Evolutionary conservation across 2,797 vertebrate species (phyloP), one percentile per base, ranked within the genome.

Genomic region (Cyclura pinguis): DNA sequence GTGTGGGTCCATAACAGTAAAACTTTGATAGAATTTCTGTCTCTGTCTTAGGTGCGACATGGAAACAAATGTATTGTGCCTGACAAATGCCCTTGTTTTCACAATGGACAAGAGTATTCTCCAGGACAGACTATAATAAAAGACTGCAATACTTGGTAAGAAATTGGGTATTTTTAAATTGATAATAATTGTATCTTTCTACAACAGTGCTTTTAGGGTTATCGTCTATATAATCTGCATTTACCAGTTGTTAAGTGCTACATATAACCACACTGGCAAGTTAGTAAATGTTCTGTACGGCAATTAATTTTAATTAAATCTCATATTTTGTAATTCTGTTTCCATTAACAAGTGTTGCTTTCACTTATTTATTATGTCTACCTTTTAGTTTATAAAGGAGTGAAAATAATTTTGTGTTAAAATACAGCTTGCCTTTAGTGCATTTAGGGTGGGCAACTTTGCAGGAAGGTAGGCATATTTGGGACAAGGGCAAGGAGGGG

Each of bases 141-240:
- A 0, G 98, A 98, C 94, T 99, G 99, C 96, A 99, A 99, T 95
- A 98, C 98, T 42, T 99, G 99, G 99, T 99, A 97, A 97, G 97
- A 29, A 59, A 59, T 24, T 80, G 24, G 6, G 47, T 2, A 1
- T 8, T 78, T 77, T 69, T 69, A 1, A 32, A 69, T 69, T 69
- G 67, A 32, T 69, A 1, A 16, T 35, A 38, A 22, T 67, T n/a
- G n/a, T 72, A 18, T 1, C 67, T 82, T 52, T 69, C 35, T 16
- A 55, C 24, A 29, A 52, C 18, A 47, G 77, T 64, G n/a, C 35
- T 29, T 55, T 42, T 42, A 9, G 24, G 22, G 32, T 47, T 12
- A 52, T 7, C 6, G 7, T 14, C 42, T 27, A 8, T 69, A 67
- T 38, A 80, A 14, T 0, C 52, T 67, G 12, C 57, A 14, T 81